A percentile compares a stretch with the other conserved stretches of the same genome.
These are phyloP conservation scores for Eurytoma adleriae DNA, from an alignment of 2,888 invertebrate genomes.

Conservation along the genomic window DNA sequence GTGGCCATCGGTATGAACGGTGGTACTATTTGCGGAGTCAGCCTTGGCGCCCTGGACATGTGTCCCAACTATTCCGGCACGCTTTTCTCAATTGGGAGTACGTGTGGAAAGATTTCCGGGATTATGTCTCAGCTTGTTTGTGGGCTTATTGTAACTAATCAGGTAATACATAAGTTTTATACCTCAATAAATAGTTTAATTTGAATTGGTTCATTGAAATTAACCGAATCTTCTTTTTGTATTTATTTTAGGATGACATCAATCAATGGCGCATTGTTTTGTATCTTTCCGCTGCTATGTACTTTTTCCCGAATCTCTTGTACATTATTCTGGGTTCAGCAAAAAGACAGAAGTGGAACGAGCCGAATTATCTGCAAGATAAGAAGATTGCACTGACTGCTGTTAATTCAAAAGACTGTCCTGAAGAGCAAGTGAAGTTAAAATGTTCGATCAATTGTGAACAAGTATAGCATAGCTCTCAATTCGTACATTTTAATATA, in stretches of 20 bases:
- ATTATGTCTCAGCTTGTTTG: constrained; percentile 75
- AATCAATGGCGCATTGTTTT: constrained; percentile 81
- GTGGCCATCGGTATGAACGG: constrained; percentile 70
- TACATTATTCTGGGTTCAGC: constrained; percentile 81
- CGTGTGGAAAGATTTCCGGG: constrained; percentile 73
- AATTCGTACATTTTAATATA: no score
- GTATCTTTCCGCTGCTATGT: constrained; percentile 80
- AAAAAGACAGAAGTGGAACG: constrained; percentile 81
- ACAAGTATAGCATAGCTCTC: no score
- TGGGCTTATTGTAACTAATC: constrained; percentile 69
- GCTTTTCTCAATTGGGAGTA: constrained; percentile 76
- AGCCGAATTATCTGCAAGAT: constrained; percentile 42
- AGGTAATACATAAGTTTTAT: constrained; percentile 60
- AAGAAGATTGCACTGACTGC: no score
- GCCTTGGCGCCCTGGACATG: constrained; percentile 77
- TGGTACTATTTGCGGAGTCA: constrained; percentile 70
- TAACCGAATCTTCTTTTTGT: no score
- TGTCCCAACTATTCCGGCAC: constrained; percentile 77
- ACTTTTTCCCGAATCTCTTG: constrained; percentile 80
- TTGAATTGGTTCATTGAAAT: no score
- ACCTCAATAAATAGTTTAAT: no score
- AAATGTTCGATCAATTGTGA: no score
- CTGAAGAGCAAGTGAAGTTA: no score
- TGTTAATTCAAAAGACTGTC: no score
- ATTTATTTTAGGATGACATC: constrained; percentile 76